Evolutionary conservation across 2,888 invertebrate genomes (phyloP), one percentile per base, ranked within the genome.

Genomic region (Phyto melanocephala): DNA sequence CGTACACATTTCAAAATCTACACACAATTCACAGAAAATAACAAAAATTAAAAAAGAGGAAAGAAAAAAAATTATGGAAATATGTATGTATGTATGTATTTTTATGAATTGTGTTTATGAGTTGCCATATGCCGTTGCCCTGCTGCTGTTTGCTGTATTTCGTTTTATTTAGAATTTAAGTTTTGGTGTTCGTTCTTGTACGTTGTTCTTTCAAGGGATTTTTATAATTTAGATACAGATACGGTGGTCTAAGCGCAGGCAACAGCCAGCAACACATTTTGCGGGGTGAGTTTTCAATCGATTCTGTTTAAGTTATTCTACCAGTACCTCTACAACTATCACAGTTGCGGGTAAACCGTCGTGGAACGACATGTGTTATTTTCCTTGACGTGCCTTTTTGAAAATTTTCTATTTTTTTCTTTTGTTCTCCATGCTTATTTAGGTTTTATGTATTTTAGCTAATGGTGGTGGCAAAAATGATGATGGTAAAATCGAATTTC

Each of bases 91-190:
- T 40, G 40, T 40, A 40, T 40, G 40, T 40, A 13, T 40, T 7
- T 13, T 10, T 28, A 5, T 28, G 4, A 28, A 6, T 28, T 83
- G 80, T 83, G 68, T 75, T 78, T 79, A 71, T 67, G 71, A 71
- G 79, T 82, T 82, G 78, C 82, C 82, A 82, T 84, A 81, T 81
- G 79, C 75, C 79, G 72, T 81, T 76, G 75, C 71, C 81, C 78
- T 67, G 74, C 80, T 78, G 74, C 74, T 79, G 58, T 56, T 56
- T 67, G 65, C 63, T 65, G 58, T 62, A 62, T 70, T 65, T 56
- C 35, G 45, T 76, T 68, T 63, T 74, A 71, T 63, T 70, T 52
- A 52, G 72, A 79, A 79, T 79, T 79, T 72, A 52, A 15, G 42
- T 67, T 56, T 70, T 40, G 70, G 28, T 60, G 60, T 65, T 45